Base-by-base conservation (phyloP, 1,140 invertebrate species). In the Lysiphlebus fabarum region DNA sequence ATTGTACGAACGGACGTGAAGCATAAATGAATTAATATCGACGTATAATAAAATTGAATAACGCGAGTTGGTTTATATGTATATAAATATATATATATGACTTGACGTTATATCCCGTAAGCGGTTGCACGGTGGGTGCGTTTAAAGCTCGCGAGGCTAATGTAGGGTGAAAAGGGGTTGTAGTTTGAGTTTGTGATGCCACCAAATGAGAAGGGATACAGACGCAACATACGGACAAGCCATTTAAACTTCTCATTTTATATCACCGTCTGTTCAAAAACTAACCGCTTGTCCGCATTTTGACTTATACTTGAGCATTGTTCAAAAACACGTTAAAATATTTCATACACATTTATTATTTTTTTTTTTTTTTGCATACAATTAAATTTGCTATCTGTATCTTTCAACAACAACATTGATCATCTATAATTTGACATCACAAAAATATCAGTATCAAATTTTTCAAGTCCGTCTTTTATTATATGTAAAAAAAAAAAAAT, bases 171-270 rank as follows among this genome's bases (percentile, higher is more conserved):
- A 62, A 62, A 62, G 61, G 61, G 61, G 61, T 62, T 62, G 37
- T 55, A 34, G 51, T 53, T 9, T n/a, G n/a, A n/a, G n/a, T n/a
- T 38, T 37, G 51, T 17, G 42, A 42, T 48, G 54, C 38, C n/a
- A 34, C 38, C 36, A 43, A 40, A 43, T 11, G 51, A 55, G 49
- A 11, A 61, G 67, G 69, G 70, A 70, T 67, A 66, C 68, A 71
- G 68, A 69, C 67, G 76, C 77, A 69, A 74, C 77, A 79, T 79
- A 79, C 77, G 77, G 77, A 74, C 76, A 72, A 74, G 76, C 76
- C 77, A 79, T 79, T 79, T 79, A 79, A 79, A 79, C 76, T 79
- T 78, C 75, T 75, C 77, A 78, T 73, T 69, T 73, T 26, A 26
- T 26, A 26, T 26, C 17, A 26, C 17, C 17, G 17, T 26, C 17